Percentiles rank a stretch among this genome's conserved stretches.
Evolutionary conservation across 2,888 invertebrate species (phyloP).

Genomic region (Aproaerema taeniolella): DNA sequence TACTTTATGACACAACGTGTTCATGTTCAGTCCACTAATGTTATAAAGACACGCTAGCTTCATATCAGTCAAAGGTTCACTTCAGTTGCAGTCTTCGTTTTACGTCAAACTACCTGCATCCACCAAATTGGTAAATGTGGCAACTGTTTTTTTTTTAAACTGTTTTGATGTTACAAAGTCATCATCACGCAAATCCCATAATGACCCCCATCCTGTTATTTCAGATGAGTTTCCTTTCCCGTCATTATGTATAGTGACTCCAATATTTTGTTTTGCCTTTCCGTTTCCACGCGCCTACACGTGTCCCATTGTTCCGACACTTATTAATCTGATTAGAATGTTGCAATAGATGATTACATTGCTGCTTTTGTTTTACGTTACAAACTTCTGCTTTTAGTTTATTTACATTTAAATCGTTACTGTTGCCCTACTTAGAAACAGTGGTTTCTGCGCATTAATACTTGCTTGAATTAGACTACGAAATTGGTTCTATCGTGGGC

Average conservation of each 20-base stretch:
- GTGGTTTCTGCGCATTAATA: too few species aligned
- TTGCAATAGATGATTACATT: conserved; percentile 29
- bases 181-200: conserved; percentile 46
- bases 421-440: too few species aligned
- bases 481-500: conserved; percentile 30
- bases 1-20: conserved; percentile 31
- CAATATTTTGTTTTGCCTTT: conserved; percentile 42
- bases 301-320: conserved; percentile 45
- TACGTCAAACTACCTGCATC: too few species aligned
- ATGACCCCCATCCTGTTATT: conserved; percentile 48
- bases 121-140: too few species aligned
- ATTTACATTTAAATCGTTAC: too few species aligned
- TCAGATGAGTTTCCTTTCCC: conserved; percentile 43
- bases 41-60: conserved; percentile 33
- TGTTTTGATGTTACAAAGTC: too few species aligned
- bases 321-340: conserved; percentile 27
- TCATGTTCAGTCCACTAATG: conserved; percentile 32
- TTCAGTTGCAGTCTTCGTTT: too few species aligned
- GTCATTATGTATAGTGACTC: conserved; percentile 30
- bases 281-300: conserved; percentile 37
- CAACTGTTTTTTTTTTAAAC: too few species aligned
- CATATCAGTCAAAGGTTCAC: too few species aligned
- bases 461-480: too few species aligned
- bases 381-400: background rate
- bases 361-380: conserved; percentile 25